These are phyloP conservation scores for Dynastes maya DNA, from an alignment of 2,888 invertebrate genomes.

Conservation along the genomic window DNA sequence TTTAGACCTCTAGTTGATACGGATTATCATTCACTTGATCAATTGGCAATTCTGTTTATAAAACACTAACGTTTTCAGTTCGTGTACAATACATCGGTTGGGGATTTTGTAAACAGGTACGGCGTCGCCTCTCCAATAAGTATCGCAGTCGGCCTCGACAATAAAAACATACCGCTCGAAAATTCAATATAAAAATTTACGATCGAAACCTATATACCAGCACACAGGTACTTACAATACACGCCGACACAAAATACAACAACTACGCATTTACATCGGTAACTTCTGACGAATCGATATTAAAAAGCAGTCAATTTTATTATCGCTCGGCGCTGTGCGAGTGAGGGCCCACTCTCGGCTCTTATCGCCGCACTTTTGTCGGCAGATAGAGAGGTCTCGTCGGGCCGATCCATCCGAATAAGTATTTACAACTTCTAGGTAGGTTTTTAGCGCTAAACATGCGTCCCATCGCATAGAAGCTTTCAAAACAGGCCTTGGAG, in stretches of 20 bases:
- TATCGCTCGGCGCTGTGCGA: slow-evolving; percentile 13
- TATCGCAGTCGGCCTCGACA: too few species aligned
- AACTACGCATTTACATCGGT: slow-evolving; percentile 16
- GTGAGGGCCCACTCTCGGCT: slow-evolving; percentile 17
- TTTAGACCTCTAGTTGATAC: too few species aligned
- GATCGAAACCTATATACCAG: not conserved
- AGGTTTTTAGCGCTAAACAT: slow-evolving; percentile 13
- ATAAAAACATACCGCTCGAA: too few species aligned
- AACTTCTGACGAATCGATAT: slow-evolving; percentile 46
- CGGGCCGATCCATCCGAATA: slow-evolving; percentile 3
- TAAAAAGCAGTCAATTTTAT: slow-evolving; percentile 45
- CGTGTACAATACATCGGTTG: too few species aligned
- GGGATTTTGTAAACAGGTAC: too few species aligned
- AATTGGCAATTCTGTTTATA: too few species aligned
- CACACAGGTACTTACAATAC: too few species aligned
- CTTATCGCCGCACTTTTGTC: slow-evolving; percentile 46
- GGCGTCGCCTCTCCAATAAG: too few species aligned
- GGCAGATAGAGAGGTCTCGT: slow-evolving; percentile 35
- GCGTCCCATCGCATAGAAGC: not conserved
- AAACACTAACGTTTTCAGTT: too few species aligned
- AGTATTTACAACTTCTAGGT: slow-evolving; percentile 42
- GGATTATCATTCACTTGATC: too few species aligned
- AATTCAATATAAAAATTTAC: slow-evolving; percentile 1
- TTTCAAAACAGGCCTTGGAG: not conserved
- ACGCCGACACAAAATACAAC: not conserved